These are phyloP conservation scores for Alligator mississippiensis DNA, from an alignment of 2,113 vertebrate genomes.

Conservation along the genomic window DNA sequence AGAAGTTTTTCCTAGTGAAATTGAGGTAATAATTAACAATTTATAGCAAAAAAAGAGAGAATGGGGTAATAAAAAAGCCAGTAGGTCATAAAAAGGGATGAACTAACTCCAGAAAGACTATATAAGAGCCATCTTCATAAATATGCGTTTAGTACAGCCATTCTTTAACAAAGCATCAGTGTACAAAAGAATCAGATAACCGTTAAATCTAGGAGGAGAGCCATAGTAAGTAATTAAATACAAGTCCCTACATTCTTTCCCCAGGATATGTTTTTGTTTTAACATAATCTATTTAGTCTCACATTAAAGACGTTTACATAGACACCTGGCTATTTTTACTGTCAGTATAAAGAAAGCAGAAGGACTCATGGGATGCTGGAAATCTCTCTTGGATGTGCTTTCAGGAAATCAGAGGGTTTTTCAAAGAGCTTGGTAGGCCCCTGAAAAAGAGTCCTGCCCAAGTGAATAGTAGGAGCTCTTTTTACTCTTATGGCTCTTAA, in stretches of 20 bases:
- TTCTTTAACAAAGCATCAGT: not conserved
- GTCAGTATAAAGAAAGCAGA: not conserved
- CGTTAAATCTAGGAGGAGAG: not conserved
- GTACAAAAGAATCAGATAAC: not conserved
- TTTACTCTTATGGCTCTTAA: not conserved
- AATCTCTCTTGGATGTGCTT: not conserved
- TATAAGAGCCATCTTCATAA: not conserved
- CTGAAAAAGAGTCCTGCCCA: not conserved
- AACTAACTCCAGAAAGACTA: slow-evolving; percentile 3
- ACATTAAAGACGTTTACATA: not conserved
- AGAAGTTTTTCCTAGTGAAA: slow-evolving; percentile 22
- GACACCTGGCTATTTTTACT: not conserved
- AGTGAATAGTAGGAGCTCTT: not conserved
- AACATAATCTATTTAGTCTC: not conserved
- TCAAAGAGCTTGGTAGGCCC: not conserved
- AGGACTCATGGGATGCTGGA: not conserved
- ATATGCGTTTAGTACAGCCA: not conserved
- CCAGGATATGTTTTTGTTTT: no score
- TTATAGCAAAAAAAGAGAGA: slow-evolving; percentile 26
- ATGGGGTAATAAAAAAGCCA: slow-evolving; percentile 18
- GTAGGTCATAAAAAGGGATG: slow-evolving; percentile 28
- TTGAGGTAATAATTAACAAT: slow-evolving; percentile 64
- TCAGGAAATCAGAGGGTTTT: no score
- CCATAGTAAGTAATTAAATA: not conserved
- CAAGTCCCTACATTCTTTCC: not conserved